phyloP scores from a whole-genome alignment of 1,140 invertebrate genomes.

The Drosophila ogumai region DNA sequence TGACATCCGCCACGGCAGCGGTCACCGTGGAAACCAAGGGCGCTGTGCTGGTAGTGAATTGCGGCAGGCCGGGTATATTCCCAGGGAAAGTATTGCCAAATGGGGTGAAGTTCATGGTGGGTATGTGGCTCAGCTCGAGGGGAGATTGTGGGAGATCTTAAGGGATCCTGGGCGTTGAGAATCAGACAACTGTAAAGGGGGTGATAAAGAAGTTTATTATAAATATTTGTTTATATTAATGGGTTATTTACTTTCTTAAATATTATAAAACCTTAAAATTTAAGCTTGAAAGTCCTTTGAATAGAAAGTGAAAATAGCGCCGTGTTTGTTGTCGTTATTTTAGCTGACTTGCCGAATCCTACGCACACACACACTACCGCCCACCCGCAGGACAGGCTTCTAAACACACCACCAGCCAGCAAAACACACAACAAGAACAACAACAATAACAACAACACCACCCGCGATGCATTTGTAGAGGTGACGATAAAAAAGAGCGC shows the following conservation, averaged over 20 bases:
- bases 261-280: constrained; percentile 1
- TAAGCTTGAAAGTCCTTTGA: constrained; percentile 35
- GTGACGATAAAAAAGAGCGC: constrained; percentile 62
- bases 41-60: constrained; percentile 87
- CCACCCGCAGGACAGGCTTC: constrained; percentile 14
- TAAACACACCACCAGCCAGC: constrained; percentile 9
- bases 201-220: not conserved
- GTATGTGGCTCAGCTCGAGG: constrained; percentile 26
- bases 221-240: not conserved
- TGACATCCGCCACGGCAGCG: constrained; percentile 67
- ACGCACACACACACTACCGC: not conserved
- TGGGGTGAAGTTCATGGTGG: constrained; percentile 89
- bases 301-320: constrained; percentile 75
- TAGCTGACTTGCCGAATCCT: constrained; percentile 54
- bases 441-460: constrained; percentile 4
- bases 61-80: constrained; percentile 86
- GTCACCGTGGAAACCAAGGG: constrained; percentile 77
- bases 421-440: constrained; percentile 11
- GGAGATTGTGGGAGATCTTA: constrained; percentile 1
- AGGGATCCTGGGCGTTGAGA: constrained; percentile 36
- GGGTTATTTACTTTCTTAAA: too few relatives aligned
- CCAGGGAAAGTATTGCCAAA: constrained; percentile 88
- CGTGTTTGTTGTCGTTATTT: constrained; percentile 67
- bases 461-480: constrained; percentile 15
- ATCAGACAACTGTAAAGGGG: constrained; percentile 36